Conservation (phyloP, 2,888 invertebrate genomes). For the Cheilosia vulpina region DNA sequence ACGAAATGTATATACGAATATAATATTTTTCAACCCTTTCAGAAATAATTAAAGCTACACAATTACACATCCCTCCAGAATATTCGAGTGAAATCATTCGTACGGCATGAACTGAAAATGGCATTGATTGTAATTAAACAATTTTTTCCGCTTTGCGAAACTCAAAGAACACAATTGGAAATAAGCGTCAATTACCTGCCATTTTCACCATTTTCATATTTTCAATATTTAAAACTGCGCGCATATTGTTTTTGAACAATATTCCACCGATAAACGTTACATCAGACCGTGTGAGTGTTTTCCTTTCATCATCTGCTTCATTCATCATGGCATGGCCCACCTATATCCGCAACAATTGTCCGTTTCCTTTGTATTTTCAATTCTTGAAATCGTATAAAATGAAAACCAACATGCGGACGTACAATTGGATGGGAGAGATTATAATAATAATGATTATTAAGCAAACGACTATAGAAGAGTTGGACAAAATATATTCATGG, state of each 20-base stretch:
- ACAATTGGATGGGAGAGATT: neutral
- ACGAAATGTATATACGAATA: too few species aligned
- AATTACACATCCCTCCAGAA: too few species aligned
- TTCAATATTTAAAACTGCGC: neutral
- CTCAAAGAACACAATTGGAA: neutral
- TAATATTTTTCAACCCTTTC: too few species aligned
- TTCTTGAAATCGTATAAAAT: neutral
- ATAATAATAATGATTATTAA: conserved; percentile 15
- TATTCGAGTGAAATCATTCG: too few species aligned
- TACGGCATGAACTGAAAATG: neutral
- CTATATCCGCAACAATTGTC: conserved; percentile 9
- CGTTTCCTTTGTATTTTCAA: conserved; percentile 8
- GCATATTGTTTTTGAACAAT: conserved; percentile 3
- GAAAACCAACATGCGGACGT: neutral
- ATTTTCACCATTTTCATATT: conserved; percentile 5
- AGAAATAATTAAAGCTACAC: too few species aligned
- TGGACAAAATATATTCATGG: neutral
- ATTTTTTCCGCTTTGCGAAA: neutral
- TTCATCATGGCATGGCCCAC: neutral
- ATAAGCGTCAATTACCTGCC: conserved; percentile 1
- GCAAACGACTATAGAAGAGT: neutral
- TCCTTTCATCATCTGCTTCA: conserved; percentile 19
- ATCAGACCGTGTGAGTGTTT: neutral
- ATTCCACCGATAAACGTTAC: neutral
- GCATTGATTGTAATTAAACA: conserved; percentile 8